phyloP scores from a whole-genome alignment of 2,113 vertebrate genomes.

The Rhynchomys soricoides region DNA sequence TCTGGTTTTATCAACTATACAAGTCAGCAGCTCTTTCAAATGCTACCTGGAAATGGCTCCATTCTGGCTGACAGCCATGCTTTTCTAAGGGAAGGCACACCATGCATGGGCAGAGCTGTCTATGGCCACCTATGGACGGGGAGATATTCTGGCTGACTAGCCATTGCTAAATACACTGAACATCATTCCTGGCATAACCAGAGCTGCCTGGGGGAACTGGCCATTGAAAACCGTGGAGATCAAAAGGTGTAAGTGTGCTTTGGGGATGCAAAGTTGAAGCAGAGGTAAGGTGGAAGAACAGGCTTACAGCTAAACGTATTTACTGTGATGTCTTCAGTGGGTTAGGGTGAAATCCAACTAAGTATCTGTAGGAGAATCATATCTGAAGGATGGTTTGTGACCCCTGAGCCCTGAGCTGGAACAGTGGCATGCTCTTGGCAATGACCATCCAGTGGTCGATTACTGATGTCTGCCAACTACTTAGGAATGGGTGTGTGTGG shows the following conservation, averaged over 20 bases:
- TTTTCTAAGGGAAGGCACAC: not conserved
- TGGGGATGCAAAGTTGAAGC: not conserved
- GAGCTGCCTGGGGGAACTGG: not conserved
- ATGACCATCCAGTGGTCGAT: not conserved
- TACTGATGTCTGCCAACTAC: constrained; percentile 14
- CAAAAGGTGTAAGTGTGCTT: not conserved
- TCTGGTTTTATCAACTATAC: not conserved
- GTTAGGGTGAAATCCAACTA: not conserved
- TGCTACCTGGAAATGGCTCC: constrained; percentile 1
- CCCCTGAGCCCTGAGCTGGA: not conserved
- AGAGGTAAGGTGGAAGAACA: not conserved
- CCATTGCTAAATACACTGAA: not conserved
- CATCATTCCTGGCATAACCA: not conserved
- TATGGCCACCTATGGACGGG: not conserved
- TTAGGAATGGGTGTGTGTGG: not conserved
- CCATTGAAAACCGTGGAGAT: not conserved
- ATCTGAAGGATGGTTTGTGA: not conserved
- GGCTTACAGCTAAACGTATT: not conserved
- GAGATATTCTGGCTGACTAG: not conserved
- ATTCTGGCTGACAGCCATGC: not conserved
- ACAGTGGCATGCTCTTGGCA: not conserved
- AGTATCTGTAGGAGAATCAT: not conserved
- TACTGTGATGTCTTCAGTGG: not conserved
- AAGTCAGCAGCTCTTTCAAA: constrained; percentile 50
- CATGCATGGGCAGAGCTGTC: rapidly evolving